phyloP scores from a whole-genome alignment of 92 coral and sea anemone species.

The Hydrozoanthus gracilis region DNA sequence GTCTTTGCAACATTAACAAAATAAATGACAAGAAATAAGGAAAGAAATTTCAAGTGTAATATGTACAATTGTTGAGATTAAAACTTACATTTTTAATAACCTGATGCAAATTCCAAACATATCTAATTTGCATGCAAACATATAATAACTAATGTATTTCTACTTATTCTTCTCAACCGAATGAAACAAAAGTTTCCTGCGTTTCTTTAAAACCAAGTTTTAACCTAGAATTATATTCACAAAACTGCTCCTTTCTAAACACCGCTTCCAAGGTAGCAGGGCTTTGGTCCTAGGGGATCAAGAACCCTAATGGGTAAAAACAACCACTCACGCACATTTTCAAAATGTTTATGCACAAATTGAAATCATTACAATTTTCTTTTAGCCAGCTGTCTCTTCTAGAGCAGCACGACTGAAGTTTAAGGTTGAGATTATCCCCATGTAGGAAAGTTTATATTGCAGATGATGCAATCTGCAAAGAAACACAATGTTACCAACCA shows the following conservation, averaged over 20 bases:
- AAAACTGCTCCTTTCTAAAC: too few species aligned
- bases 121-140: not conserved
- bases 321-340: not conserved
- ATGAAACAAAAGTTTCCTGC: too few species aligned
- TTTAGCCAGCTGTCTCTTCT: conserved; percentile 23
- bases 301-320: too few species aligned
- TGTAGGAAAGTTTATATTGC: not conserved
- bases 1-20: too few species aligned
- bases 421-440: not conserved
- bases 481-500: not conserved
- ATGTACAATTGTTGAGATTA: not conserved
- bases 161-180: too few species aligned
- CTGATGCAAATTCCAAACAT: not conserved
- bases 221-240: too few species aligned
- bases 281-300: too few species aligned
- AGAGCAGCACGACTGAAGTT: not conserved
- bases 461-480: not conserved
- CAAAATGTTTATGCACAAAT: conserved; percentile 42
- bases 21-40: too few species aligned
- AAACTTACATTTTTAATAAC: not conserved
- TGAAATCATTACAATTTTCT: conserved; percentile 12
- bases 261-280: too few species aligned
- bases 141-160: not conserved
- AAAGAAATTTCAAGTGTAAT: too few species aligned
- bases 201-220: not conserved